These are phyloP conservation scores for Lineus longissimus DNA, from an alignment of 1,140 invertebrate genomes.

Conservation along the genomic window DNA sequence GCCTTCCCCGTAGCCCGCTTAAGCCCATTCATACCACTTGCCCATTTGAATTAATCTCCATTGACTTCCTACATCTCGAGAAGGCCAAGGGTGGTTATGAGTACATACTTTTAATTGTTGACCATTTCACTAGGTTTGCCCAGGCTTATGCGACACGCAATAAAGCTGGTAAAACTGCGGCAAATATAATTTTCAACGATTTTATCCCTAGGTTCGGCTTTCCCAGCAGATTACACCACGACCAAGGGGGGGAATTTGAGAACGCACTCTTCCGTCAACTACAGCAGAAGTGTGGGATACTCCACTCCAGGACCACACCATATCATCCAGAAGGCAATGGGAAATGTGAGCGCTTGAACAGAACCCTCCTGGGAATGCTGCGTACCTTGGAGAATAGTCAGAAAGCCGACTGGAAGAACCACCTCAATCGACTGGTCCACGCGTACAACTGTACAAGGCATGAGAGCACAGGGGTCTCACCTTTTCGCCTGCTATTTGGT, in stretches of 20 bases:
- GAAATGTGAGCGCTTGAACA: conserved; percentile 14
- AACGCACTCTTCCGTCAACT: conserved; percentile 17
- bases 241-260: conserved; percentile 27
- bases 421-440: conserved; percentile 19
- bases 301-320: conserved; percentile 18
- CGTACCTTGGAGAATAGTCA: conserved; percentile 10
- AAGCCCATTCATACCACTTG: conserved; percentile 11
- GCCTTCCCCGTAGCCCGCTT: conserved; percentile 7
- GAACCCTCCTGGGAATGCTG: conserved; percentile 13
- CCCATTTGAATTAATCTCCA: conserved; percentile 19
- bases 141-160: conserved; percentile 20
- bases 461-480: conserved; percentile 18
- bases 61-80: conserved; percentile 22
- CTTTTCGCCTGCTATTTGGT: conserved; percentile 8
- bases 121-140: conserved; percentile 24
- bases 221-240: conserved; percentile 20
- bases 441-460: conserved; percentile 19
- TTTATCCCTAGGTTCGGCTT: conserved; percentile 22
- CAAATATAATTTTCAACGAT: conserved; percentile 20
- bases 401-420: conserved; percentile 14
- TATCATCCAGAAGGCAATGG: conserved; percentile 19
- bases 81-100: conserved; percentile 16
- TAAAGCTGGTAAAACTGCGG: conserved; percentile 19
- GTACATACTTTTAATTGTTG: conserved; percentile 18
- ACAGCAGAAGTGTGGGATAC: conserved; percentile 15